Evolutionary conservation across 2,797 vertebrate species (phyloP).

Genomic region (Mormyrops boulengeri): DNA sequence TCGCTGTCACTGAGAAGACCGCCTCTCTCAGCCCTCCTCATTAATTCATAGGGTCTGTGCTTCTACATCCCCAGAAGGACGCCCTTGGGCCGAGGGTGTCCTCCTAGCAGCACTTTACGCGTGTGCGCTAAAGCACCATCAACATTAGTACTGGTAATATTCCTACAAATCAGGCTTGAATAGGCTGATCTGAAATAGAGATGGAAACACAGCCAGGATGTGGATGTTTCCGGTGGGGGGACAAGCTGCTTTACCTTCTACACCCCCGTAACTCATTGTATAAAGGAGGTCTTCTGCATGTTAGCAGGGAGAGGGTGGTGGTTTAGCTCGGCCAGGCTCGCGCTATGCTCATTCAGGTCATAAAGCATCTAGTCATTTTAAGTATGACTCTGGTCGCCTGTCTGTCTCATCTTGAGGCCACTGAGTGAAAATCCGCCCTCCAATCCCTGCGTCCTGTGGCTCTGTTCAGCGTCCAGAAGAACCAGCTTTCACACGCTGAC

Average conservation of each 20-base stretch:
- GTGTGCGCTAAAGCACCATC: not conserved
- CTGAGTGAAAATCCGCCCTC: not conserved
- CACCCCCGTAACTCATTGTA: not conserved
- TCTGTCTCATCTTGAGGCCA: not conserved
- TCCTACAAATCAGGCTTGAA: not conserved
- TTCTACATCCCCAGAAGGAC: not conserved
- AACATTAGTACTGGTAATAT: not conserved
- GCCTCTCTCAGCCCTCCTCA: not conserved
- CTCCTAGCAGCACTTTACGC: not conserved
- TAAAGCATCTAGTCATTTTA: not conserved
- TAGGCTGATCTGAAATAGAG: not conserved
- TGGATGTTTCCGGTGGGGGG: not conserved
- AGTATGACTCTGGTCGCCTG: not conserved
- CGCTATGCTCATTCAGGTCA: not conserved
- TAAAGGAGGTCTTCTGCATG: not conserved
- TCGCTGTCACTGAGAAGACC: not conserved
- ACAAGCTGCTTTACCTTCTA: not conserved
- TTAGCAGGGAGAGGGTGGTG: not conserved
- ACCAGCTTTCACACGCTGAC: not conserved
- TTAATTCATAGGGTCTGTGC: slow-evolving; percentile 20
- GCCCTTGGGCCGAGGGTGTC: not conserved
- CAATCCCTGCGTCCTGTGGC: not conserved
- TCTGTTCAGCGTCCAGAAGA: not conserved
- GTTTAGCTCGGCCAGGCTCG: not conserved
- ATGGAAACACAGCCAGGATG: not conserved